Evolutionary conservation across 1,140 invertebrate species (phyloP).

Genomic region (Lethocerus indicus): DNA sequence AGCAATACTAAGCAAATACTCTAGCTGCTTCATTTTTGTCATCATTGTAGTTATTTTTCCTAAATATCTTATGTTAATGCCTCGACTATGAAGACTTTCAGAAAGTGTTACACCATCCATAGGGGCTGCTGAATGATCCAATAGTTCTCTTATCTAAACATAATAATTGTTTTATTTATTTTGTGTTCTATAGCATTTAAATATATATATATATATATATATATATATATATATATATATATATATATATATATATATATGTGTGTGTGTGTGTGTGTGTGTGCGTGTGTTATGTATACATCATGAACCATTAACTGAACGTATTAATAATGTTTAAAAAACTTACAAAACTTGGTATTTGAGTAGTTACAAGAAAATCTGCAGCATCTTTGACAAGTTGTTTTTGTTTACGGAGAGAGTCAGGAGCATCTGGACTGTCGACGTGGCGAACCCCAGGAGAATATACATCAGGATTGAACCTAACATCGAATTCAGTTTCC

Average conservation of each 20-base stretch:
- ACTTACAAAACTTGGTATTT: constrained; percentile 87
- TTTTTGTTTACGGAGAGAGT: constrained; percentile 58
- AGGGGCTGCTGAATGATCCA: constrained; percentile 79
- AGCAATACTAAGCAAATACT: constrained; percentile 76
- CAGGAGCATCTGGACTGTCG: constrained; percentile 42
- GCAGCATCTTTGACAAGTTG: constrained; percentile 87
- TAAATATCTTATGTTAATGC: constrained; percentile 94
- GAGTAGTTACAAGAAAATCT: constrained; percentile 80
- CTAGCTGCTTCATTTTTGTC: constrained; percentile 56
- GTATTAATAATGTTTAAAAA: not conserved
- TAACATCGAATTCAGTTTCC: constrained; percentile 84
- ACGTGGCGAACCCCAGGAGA: constrained; percentile 82
- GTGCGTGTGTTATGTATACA: too few relatives aligned
- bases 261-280: too few relatives aligned
- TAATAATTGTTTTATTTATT: constrained; percentile 5
- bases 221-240: not conserved
- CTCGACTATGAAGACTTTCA: constrained; percentile 80
- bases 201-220: not conserved
- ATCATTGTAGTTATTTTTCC: constrained; percentile 72
- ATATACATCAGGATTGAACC: constrained; percentile 97
- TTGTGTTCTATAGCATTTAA: not conserved
- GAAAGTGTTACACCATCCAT: constrained; percentile 92
- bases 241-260: not conserved
- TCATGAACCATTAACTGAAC: too few relatives aligned
- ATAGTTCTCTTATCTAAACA: constrained; percentile 67